A percentile compares a stretch with the other conserved stretches of the same genome.
phyloP scores from a whole-genome alignment of 2,797 vertebrate genomes.

The Danio albolineatus region DNA sequence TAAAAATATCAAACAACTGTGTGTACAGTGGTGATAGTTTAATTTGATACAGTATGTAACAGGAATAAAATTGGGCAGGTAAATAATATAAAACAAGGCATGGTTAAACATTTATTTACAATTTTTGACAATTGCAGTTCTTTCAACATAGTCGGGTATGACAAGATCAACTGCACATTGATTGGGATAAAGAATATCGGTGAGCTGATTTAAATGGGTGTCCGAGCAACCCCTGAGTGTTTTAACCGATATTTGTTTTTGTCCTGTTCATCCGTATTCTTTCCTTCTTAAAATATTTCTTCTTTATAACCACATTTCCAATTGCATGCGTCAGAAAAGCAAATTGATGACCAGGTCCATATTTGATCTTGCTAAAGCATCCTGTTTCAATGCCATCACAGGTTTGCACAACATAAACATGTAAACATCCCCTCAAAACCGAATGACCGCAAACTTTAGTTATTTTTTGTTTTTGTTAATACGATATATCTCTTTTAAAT shows the following conservation, averaged over 20 bases:
- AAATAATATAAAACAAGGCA: not conserved
- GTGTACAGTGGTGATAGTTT: not conserved
- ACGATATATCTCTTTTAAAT: not conserved
- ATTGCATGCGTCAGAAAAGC: not conserved
- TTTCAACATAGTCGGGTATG: not conserved
- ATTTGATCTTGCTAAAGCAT: not conserved
- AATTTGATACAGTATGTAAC: not conserved
- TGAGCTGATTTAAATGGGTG: constrained; percentile 33
- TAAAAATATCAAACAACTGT: not conserved
- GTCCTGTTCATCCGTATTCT: not conserved
- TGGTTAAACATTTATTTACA: not conserved
- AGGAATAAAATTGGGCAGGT: not conserved
- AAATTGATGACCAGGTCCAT: not conserved
- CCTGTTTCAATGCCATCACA: not conserved
- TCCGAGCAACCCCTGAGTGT: constrained; percentile 37
- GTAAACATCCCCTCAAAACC: not conserved
- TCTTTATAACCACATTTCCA: not conserved
- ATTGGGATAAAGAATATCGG: not conserved
- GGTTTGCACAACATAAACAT: not conserved
- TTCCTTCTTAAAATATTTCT: not conserved
- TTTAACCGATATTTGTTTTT: constrained; percentile 1
- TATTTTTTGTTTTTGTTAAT: not conserved
- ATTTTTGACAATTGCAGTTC: constrained; percentile 11
- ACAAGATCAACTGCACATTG: constrained; percentile 22
- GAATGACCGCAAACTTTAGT: not conserved